These are phyloP conservation scores for Phyllostomus discolor DNA, from an alignment of 2,113 vertebrate species.

Conservation along the genomic window DNA sequence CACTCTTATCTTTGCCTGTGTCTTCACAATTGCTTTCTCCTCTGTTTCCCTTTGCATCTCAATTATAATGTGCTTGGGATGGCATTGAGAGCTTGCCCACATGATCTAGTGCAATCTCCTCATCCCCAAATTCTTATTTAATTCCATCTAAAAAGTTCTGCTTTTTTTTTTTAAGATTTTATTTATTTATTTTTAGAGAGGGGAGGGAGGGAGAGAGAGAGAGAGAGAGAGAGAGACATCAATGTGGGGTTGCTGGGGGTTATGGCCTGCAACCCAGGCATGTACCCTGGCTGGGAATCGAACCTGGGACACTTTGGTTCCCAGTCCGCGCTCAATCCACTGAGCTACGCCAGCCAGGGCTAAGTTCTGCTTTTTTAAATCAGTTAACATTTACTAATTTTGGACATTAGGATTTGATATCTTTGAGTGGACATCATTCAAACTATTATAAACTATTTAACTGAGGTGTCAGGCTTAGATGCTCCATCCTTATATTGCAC, in stretches of 20 bases:
- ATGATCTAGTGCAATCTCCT: background rate
- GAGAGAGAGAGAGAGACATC: too few species aligned
- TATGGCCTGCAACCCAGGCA: too few species aligned
- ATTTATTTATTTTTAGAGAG: too few species aligned
- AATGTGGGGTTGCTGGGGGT: too few species aligned
- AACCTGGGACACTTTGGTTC: too few species aligned
- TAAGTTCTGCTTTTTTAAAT: too few species aligned
- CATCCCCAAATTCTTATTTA: background rate
- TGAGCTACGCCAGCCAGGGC: too few species aligned
- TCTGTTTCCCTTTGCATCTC: background rate
- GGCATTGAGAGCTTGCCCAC: background rate
- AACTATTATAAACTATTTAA: background rate
- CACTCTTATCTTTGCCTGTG: background rate
- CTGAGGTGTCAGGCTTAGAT: background rate
- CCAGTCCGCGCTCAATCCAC: too few species aligned
- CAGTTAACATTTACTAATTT: background rate
- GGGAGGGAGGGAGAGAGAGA: too few species aligned
- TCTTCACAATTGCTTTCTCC: background rate
- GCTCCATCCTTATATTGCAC: background rate
- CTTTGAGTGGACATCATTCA: background rate
- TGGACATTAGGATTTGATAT: background rate
- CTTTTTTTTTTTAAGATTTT: too few species aligned
- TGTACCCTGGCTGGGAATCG: too few species aligned
- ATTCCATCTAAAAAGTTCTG: background rate
- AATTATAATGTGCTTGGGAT: background rate